A percentile compares a stretch with the other conserved stretches of the same genome.
Evolutionary conservation across 2,113 vertebrate genomes (phyloP).

Genomic region (Puntigrus tetrazona): DNA sequence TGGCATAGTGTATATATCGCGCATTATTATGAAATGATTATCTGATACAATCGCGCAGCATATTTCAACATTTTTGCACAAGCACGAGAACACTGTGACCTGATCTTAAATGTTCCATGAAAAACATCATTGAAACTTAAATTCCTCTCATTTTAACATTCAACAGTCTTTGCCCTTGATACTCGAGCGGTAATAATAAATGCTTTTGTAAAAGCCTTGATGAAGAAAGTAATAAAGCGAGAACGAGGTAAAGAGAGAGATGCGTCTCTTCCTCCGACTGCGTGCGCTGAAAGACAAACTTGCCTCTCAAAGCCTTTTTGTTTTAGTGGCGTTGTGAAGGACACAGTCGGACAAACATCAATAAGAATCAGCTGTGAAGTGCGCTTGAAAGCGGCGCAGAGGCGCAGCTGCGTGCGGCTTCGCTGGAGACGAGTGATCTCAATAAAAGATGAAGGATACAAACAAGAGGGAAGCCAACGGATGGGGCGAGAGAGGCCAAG

Average conservation of each 20-base stretch:
- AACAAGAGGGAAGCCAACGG: constrained; percentile 34
- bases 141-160: constrained; percentile 34
- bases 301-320: constrained; percentile 66
- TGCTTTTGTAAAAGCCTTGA: constrained; percentile 67
- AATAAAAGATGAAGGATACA: constrained; percentile 55
- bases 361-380: constrained; percentile 57
- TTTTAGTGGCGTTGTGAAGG: constrained; percentile 65
- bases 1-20: not conserved
- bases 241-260: constrained; percentile 50
- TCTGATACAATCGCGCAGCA: not conserved
- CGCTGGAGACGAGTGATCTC: constrained; percentile 53
- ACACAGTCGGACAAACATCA: constrained; percentile 69
- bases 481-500: constrained; percentile 39
- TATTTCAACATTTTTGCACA: not conserved
- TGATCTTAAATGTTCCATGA: constrained; percentile 3
- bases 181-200: constrained; percentile 61
- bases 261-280: constrained; percentile 56
- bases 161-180: constrained; percentile 62
- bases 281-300: constrained; percentile 66
- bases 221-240: constrained; percentile 55
- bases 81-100: not conserved
- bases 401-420: constrained; percentile 21
- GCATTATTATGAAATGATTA: not conserved
- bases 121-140: not conserved
- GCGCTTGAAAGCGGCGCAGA: constrained; percentile 42